Evolutionary conservation across 92 coral and sea anemone species (phyloP), one percentile per base, ranked within the genome.

Genomic region (Pocillopora grandis): DNA sequence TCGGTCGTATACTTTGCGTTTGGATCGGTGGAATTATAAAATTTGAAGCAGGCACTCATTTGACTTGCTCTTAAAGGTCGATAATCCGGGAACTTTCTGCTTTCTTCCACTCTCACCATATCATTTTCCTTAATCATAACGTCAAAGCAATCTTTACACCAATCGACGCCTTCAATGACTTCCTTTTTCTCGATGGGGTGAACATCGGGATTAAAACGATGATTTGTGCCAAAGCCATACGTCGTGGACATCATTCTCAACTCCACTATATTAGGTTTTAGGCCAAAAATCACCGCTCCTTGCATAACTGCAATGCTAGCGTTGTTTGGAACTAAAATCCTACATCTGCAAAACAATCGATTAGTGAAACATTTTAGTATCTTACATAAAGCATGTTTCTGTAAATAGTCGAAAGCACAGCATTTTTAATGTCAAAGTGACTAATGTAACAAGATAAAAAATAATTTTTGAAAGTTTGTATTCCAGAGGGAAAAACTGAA

Each of bases 61-160:
- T 91, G 94, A 58, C 66, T 80, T 33, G 76, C 73, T 13, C 42
- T 72, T 14, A 85, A 66, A 12, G 94, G 89, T 10, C 57, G 3
- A 42, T 42, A 42, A 42, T 42, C 6, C 49, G 1, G 49, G 18
- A 59, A 59, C 13, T 12, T 59, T 59, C 18, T 59, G 0, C 0
- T 59, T 59, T 59, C 62, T 12, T 16, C 62, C 13, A 59, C 62
- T 59, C 62, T 59, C 0, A 91, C 91, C 4, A 58, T 90, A 59
- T 91, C 94, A 35, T 85, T 84, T 76, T 88, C 94, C 27, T 64
- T 76, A 16, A 88, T 91, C 2, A 91, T 62, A 20, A 77, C 55
- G 68, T 55, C 91, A 62, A 91, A 91, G 56, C 86, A 75, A 69
- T 91, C 94, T 60, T 88, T 80, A 23, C 94, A 91, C 61, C 76